Base-by-base conservation (phyloP, 2,797 vertebrate species). In the Rallus crepitans region DNA sequence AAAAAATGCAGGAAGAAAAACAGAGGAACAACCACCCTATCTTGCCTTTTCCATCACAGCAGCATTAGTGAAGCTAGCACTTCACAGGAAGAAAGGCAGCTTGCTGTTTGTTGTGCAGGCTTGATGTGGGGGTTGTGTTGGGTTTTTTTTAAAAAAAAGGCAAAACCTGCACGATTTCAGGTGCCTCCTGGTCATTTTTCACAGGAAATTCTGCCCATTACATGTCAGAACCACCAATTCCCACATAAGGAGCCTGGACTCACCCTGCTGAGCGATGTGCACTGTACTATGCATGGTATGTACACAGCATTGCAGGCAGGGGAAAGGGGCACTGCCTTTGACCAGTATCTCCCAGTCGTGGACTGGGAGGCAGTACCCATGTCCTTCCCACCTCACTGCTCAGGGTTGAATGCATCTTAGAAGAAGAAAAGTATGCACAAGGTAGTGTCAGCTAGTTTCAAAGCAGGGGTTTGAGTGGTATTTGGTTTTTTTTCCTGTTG, bases 261-360 rank as follows among this genome's bases (percentile, higher is more conserved):
- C 9, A 7, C 28, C 83, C 73, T 14, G 69, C 83, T 42, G 69
- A 70, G 83, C 12, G 2, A 1, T 15, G 72, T 4, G 83, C 59
- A 2, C 35, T 21, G 76, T 12, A 2, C 81, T 40, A 52, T 18
- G 50, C 39, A 12, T 24, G 4, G 33, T 9, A 11, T 2, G 19
- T 4, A 16, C 42, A 5, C 0, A 4, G 45, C 35, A 1, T 3
- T 13, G 6, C 0, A 9, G 64, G 64, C 1, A 7, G 45, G 27
- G 50, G 31, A 27, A 18, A 60, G 59, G 59, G 59, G 10, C 45
- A 4, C 33, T 45, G 61, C 53, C 53, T 52, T 23, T 7, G 33
- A 45, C 15, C 52, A 63, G 33, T 7, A 16, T 31, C 39, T 8
- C 37, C 71, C 24, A 23, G 71, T 11, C 47, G 27, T 31, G 19